Percentiles rank a stretch among this genome's conserved stretches.
These are phyloP conservation scores for Amphimedon queenslandica DNA, from an alignment of 37 sponge, comb jelly and placozoan species.

Conservation along the genomic window DNA sequence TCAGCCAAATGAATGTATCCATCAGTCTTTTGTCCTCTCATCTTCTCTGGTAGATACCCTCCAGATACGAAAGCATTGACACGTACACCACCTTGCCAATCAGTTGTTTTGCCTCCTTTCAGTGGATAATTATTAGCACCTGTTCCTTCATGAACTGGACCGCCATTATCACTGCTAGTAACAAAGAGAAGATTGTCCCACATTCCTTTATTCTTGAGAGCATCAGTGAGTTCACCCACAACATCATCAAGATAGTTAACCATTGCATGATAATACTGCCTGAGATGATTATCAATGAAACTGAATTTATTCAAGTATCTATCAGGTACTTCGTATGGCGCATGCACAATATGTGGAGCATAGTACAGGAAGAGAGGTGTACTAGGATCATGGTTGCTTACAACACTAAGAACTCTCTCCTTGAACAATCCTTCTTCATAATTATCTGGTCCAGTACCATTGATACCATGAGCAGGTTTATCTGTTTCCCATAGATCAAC, in stretches of 20 bases:
- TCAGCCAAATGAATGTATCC: conserved; percentile 30
- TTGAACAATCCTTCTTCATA: no score
- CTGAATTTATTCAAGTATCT: conserved; percentile 18
- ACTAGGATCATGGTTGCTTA: no score
- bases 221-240: conserved; percentile 14
- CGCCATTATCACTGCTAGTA: no score
- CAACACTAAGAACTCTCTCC: no score
- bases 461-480: conserved; percentile 23
- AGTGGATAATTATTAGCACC: conserved; percentile 50
- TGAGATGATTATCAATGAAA: conserved; percentile 15
- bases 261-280: conserved; percentile 16
- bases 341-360: conserved; percentile 17
- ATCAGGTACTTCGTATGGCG: conserved; percentile 24
- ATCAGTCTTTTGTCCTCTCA: no score
- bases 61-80: no score
- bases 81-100: conserved; percentile 52
- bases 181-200: conserved; percentile 63
- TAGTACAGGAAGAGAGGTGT: not conserved
- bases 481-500: conserved; percentile 22
- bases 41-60: no score
- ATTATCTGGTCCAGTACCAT: no score
- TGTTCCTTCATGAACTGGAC: conserved; percentile 54
- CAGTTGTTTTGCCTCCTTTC: conserved; percentile 31
- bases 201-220: conserved; percentile 26
- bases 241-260: conserved; percentile 35